Evolutionary conservation across 2,888 invertebrate genomes (phyloP), one percentile per base, ranked within the genome.

Genomic region (Stegophylla sp.): DNA sequence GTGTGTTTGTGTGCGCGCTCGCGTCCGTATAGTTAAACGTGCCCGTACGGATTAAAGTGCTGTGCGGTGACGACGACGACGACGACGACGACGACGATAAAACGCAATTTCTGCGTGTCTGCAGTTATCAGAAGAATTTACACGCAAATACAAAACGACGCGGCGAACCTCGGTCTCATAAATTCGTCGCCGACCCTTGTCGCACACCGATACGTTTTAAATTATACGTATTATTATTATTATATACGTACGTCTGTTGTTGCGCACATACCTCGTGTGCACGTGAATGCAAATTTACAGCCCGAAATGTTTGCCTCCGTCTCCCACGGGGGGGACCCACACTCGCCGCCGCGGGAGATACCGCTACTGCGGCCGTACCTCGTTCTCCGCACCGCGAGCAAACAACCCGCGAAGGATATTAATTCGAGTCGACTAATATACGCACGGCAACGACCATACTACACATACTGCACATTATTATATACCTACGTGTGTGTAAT

Each of bases 261-360:
- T n/a, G n/a, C n/a, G n/a, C n/a, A n/a, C 77, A 77, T 67, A 67
- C 77, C 67, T 77, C 59, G 56, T 77, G 77, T 28, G 67, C 77
- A 56, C 77, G 67, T 28, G 28, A 59, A 77, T 34, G 77, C 67
- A 59, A 69, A 66, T 66, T 69, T 56, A 66, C 56, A 17, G 15
- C 53, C 67, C 23, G 20, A 75, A 63, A 75, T 51, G 51, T 56
- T 48, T 28, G 59, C 26, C 26, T n/a, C 59, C 43, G 53, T 28
- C 41, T 28, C 56, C 56, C 13, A n/a, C 0, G 10, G 28, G 2
- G 15, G 34, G 0, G 69, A 12, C 12, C 13, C 13, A 3, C 45
- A 26, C 5, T 10, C 45, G 2, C 15, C 59, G 45, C 61, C 26
- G 12, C 12, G 3, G 13, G 0, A 13, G 9, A 10, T 20, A 28